Conservation (phyloP, 2,797 vertebrate species). For the Notamacropus eugenii region DNA sequence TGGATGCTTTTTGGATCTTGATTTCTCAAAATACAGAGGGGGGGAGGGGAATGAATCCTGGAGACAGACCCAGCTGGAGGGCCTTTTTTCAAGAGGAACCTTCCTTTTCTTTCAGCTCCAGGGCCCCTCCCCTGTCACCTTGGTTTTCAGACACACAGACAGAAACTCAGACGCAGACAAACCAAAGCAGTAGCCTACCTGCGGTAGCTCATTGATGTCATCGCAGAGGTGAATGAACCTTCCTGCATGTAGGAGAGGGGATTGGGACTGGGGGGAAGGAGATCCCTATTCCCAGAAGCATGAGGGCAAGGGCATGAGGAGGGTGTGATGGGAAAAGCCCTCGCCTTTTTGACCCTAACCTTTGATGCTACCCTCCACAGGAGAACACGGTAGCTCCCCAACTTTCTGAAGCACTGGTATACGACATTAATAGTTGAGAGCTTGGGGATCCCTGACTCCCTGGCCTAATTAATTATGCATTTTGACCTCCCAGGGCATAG, state of each 20-base stretch:
- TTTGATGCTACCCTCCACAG: neutral
- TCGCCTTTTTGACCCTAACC: neutral
- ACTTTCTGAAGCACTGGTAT: neutral
- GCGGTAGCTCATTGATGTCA: constrained; percentile 73
- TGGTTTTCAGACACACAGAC: constrained; percentile 40
- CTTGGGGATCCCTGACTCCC: neutral
- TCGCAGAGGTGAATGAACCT: constrained; percentile 71
- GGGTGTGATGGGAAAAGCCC: constrained; percentile 40
- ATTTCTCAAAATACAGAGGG: constrained; percentile 59
- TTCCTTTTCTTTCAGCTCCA: constrained; percentile 48
- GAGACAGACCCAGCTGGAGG: constrained; percentile 67
- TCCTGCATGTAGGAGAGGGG: constrained; percentile 63
- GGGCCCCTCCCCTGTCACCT: constrained; percentile 74
- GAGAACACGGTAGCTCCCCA: neutral
- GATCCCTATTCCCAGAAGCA: constrained; percentile 58
- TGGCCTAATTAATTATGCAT: constrained; percentile 58
- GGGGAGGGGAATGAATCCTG: constrained; percentile 71
- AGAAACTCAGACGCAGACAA: no score
- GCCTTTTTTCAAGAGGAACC: constrained; percentile 55
- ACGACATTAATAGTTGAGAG: neutral
- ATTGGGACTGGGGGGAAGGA: constrained; percentile 57
- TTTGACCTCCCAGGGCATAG: constrained; percentile 20
- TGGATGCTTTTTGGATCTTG: constrained; percentile 67
- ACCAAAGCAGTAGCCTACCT: constrained; percentile 62
- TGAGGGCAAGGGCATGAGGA: constrained; percentile 57